Base-by-base conservation (phyloP, 2,797 vertebrate genomes). In the Zonotrichia albicollis region DNA sequence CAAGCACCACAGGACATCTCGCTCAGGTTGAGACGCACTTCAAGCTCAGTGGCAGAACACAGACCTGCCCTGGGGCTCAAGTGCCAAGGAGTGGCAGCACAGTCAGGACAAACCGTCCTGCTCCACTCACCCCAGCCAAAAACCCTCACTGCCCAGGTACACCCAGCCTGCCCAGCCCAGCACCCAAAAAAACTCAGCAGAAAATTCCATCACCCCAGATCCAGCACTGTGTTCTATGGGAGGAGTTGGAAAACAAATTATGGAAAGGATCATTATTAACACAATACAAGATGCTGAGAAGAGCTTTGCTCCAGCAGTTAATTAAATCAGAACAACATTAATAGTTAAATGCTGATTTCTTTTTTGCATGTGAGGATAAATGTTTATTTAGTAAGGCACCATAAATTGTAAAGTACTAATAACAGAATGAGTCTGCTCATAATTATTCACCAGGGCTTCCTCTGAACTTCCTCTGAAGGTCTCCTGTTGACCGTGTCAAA, bases 381-480 rank as follows among this genome's bases (percentile, higher is more conserved):
- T 32, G 46, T 45, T 66, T 46, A 12, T 66, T 46, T 54, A 78
- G 46, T 27, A 78, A 72, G 53, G 30, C 11, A 60, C 26, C 11
- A 36, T 54, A 72, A 60, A 42, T 32, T 53, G 26, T 66, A 11
- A 84, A 66, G 30, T 17, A 72, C 40, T 75, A 81, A 54, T 34
- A 84, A 77, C 21, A 72, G 46, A 75, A 84, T 54, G 23, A 77
- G 13, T 32, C 57, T 75, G 40, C 38, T 42, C 32, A 5, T 84
- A 68, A 84, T 78, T 87, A 89, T 84, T 71, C 89, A 90, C 74
- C 17, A 92, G 93, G 60, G 71, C 45, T 93, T 88, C 58, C 57
- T 72, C 65, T 80, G 53, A 89, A 87, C 85, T 95, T 96, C 85
- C 85, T 93, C 72, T 83, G 75, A 48, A 83, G n/a, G 51, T 71